Base-by-base conservation (phyloP, 1,140 invertebrate genomes). In the Papilio polyxenes region DNA sequence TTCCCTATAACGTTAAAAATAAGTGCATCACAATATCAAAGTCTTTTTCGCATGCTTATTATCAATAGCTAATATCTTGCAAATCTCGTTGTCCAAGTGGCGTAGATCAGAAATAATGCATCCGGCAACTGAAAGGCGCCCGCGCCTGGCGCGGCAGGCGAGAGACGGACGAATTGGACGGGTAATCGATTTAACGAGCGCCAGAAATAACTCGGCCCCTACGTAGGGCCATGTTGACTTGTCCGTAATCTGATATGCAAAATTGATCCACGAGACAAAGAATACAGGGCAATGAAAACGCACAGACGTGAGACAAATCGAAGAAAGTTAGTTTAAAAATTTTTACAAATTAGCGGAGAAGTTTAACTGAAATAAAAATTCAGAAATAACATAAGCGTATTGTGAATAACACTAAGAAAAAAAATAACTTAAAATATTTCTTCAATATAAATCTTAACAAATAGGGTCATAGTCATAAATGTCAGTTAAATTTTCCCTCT, bases 171-270 rank as follows among this genome's bases (percentile, higher is more conserved):
- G 87, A 90, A 91, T 92, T 87, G 85, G 87, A 89, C 86, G 89
- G 87, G 87, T 92, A 94, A 94, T 94, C 92, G 92, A 93, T 93
- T 93, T 92, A 91, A 94, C 89, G 91, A 92, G 87, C 89, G 90
- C 89, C 92, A 90, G 88, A 92, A 93, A 94, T 94, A 93, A 90
- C 86, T 88, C 81, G 81, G 83, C 89, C 90, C 89, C 89, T 72
- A 59, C 80, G 78, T 65, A 79, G 59, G 75, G 72, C 84, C 82
- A 85, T 82, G 82, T 83, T 84, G 76, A 85, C 82, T 75, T 81
- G 83, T 80, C 51, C 74, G 81, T 82, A 81, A 82, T 85, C 83
- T 83, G 81, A 80, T 82, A 65, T 82, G 82, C 81, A 81, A 72
- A 56, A 72, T 72, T 65, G 20, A 5, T 65, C 62, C 31, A 31